These are phyloP conservation scores for Apis mellifera DNA, from an alignment of 1,140 invertebrate genomes.

Conservation along the genomic window DNA sequence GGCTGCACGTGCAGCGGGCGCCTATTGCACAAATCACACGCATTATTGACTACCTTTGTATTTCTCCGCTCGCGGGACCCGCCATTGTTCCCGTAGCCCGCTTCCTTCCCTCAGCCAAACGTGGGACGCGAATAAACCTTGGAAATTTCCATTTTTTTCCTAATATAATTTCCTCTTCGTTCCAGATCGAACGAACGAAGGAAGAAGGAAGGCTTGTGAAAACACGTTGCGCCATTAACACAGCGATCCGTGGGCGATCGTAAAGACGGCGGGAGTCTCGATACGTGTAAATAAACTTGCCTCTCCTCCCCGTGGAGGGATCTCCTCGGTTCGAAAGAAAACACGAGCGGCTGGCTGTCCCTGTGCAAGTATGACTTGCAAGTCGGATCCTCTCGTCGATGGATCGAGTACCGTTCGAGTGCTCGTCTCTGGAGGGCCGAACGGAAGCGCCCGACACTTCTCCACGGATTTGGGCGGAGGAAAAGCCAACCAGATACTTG, in stretches of 20 bases:
- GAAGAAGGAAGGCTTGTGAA: no score
- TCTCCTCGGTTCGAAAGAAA: conserved; percentile 49
- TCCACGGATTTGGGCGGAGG: no score
- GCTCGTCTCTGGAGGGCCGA: no score
- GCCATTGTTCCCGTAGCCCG: conserved; percentile 49
- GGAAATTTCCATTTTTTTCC: no score
- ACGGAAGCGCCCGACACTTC: no score
- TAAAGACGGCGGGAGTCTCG: conserved; percentile 34
- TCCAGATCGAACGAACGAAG: no score
- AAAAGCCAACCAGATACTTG: no score
- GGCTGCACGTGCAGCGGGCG: conserved; percentile 77
- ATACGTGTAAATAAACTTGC: conserved; percentile 42
- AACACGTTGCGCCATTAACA: conserved; percentile 21
- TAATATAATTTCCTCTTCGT: no score
- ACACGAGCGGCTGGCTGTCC: conserved; percentile 42
- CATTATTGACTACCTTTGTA: conserved; percentile 80
- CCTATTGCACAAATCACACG: conserved; percentile 81
- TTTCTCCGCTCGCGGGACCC: conserved; percentile 63
- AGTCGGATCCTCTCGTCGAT: not conserved
- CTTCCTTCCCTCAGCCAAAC: not conserved
- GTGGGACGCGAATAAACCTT: conserved; percentile 25
- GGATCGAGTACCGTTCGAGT: no score
- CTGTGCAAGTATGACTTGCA: conserved; percentile 49
- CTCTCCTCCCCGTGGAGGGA: not conserved
- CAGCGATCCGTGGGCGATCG: conserved; percentile 14